A percentile compares a stretch with the other conserved stretches of the same genome.
Conservation (phyloP, 2,797 vertebrate species). For the Salmo trutta region DNA sequence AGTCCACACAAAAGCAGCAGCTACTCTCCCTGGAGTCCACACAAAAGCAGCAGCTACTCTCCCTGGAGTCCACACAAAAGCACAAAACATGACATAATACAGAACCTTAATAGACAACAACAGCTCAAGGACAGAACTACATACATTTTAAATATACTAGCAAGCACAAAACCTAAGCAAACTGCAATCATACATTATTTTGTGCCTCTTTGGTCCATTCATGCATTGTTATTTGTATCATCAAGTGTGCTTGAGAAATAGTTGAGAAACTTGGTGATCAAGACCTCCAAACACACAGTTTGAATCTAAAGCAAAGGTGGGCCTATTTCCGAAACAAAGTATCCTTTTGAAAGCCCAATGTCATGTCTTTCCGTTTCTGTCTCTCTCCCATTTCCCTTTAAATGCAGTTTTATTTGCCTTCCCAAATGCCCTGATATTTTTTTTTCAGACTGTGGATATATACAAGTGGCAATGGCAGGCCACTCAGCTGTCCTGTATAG, state of each 20-base stretch:
- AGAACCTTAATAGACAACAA: no score
- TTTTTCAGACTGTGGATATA: conserved; percentile 8
- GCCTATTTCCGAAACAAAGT: not conserved
- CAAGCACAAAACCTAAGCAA: not conserved
- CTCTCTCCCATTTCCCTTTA: not conserved
- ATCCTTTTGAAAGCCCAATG: conserved; percentile 3
- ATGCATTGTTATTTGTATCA: conserved; percentile 12
- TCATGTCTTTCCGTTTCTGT: conserved; percentile 9
- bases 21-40: no score
- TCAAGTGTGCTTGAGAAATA: conserved; percentile 1
- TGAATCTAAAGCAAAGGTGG: not conserved
- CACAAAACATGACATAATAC: no score
- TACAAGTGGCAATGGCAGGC: not conserved
- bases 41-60: no score
- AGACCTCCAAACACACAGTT: not conserved
- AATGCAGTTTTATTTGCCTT: conserved; percentile 12
- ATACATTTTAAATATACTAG: no score
- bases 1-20: no score
- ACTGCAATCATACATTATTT: not conserved
- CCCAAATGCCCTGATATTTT: conserved; percentile 1
- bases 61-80: no score
- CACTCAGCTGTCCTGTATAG: conserved; percentile 4
- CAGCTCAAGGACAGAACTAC: no score
- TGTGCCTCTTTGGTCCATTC: not conserved
- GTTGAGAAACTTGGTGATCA: not conserved